Percentiles rank a stretch among this genome's conserved stretches.
phyloP scores from a whole-genome alignment of 2,113 vertebrate genomes.

The Dolichallabes microphthalmus region DNA sequence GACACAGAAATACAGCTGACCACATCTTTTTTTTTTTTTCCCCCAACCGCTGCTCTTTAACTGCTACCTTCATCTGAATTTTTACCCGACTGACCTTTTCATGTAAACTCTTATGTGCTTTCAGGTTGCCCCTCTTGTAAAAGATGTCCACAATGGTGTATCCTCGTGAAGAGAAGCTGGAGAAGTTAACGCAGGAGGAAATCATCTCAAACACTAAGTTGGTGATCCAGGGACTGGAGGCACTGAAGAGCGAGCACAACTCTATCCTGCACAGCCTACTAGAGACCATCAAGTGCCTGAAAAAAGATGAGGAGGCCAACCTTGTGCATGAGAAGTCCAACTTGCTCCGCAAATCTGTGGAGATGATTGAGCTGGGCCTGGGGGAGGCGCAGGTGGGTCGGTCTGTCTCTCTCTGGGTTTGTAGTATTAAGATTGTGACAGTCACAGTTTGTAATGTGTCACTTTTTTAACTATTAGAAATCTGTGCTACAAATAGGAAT shows the following conservation, averaged over 20 bases:
- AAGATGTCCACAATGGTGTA: conserved; percentile 90
- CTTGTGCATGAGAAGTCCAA: conserved; percentile 96
- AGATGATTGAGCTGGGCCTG: conserved; percentile 96
- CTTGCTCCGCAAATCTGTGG: conserved; percentile 92
- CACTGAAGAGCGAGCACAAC: conserved; percentile 95
- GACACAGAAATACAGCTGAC: too few species aligned
- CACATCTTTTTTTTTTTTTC: too few species aligned
- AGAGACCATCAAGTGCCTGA: conserved; percentile 97
- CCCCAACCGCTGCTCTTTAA: too few species aligned
- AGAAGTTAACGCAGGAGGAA: conserved; percentile 96
- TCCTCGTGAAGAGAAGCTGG: conserved; percentile 88
- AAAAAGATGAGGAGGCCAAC: conserved; percentile 96
- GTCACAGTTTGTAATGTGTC: neutral
- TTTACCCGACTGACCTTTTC: neutral
- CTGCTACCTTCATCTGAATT: neutral
- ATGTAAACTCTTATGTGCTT: neutral
- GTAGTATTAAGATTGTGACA: neutral
- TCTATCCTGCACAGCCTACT: conserved; percentile 95
- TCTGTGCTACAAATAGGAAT: neutral
- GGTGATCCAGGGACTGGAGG: conserved; percentile 96
- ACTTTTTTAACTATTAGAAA: neutral
- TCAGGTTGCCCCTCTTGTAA: conserved; percentile 65
- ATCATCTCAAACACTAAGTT: conserved; percentile 96
- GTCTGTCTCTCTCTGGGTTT: neutral
- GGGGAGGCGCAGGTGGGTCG: conserved; percentile 91